Conservation (phyloP, 1,140 invertebrate genomes). For the Centruroides vittatus region DNA sequence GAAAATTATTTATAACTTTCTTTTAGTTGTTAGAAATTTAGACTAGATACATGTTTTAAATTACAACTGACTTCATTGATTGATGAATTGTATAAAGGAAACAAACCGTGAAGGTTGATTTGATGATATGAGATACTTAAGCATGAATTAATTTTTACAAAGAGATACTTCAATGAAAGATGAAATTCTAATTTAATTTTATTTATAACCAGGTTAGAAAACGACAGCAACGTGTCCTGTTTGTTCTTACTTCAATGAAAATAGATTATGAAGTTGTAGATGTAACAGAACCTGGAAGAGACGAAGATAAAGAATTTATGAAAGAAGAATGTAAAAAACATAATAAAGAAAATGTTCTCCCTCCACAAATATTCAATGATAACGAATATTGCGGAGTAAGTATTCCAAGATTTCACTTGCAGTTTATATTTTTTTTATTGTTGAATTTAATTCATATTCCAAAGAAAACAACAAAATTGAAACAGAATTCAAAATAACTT, state of each 20-base stretch:
- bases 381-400: slow-evolving; percentile 82
- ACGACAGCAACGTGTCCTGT: slow-evolving; percentile 73
- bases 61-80: no score
- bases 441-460: no score
- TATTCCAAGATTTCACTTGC: neutral
- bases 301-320: slow-evolving; percentile 82
- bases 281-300: slow-evolving; percentile 78
- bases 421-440: no score
- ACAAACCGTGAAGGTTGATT: no score
- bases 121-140: no score
- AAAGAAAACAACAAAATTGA: no score
- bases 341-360: slow-evolving; percentile 53
- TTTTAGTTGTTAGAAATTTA: no score
- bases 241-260: slow-evolving; percentile 80
- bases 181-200: slow-evolving; percentile 5
- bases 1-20: no score
- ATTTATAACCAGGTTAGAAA: slow-evolving; percentile 67
- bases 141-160: neutral
- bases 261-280: slow-evolving; percentile 78
- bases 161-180: neutral
- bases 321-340: slow-evolving; percentile 61
- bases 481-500: no score
- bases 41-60: no score
- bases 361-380: slow-evolving; percentile 88
- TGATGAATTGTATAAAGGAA: no score